Evolutionary conservation across 2,888 invertebrate genomes (phyloP).

Genomic region (Leuctra nigra): DNA sequence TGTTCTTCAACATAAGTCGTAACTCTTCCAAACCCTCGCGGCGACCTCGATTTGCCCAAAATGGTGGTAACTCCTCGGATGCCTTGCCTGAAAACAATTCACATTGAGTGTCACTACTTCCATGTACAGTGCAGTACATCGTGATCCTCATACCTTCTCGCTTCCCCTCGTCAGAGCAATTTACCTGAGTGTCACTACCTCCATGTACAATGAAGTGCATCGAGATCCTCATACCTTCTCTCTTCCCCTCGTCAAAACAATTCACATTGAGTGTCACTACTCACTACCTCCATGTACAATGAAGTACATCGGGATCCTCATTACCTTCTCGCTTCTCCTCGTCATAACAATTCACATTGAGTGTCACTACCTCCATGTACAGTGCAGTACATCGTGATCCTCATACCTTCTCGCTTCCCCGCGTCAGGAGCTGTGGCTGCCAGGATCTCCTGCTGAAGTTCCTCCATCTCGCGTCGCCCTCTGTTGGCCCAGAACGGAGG

Average conservation of each 20-base stretch:
- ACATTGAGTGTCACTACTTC: too few relatives aligned
- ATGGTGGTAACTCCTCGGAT: constrained; percentile 3
- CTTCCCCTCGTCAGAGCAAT: not conserved
- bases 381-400: too few relatives aligned
- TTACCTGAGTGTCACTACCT: too few relatives aligned
- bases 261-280: too few relatives aligned
- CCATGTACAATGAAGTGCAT: too few relatives aligned
- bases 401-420: not conserved
- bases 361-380: too few relatives aligned
- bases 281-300: too few relatives aligned
- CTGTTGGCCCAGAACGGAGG: constrained; percentile 24
- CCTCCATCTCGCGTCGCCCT: constrained; percentile 15
- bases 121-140: too few relatives aligned
- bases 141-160: not conserved
- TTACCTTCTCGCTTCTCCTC: not conserved
- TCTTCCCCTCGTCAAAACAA: not conserved
- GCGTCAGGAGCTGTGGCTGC: not conserved
- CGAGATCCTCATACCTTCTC: not conserved
- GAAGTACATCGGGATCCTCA: too few relatives aligned
- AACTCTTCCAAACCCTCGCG: not conserved
- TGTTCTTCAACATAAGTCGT: too few relatives aligned
- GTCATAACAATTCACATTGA: too few relatives aligned
- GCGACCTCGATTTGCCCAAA: constrained; percentile 18
- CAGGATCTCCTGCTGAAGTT: not conserved
- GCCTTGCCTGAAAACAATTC: not conserved